These are phyloP conservation scores for Marisa cornuarietis DNA, from an alignment of 1,140 invertebrate genomes.

Conservation along the genomic window DNA sequence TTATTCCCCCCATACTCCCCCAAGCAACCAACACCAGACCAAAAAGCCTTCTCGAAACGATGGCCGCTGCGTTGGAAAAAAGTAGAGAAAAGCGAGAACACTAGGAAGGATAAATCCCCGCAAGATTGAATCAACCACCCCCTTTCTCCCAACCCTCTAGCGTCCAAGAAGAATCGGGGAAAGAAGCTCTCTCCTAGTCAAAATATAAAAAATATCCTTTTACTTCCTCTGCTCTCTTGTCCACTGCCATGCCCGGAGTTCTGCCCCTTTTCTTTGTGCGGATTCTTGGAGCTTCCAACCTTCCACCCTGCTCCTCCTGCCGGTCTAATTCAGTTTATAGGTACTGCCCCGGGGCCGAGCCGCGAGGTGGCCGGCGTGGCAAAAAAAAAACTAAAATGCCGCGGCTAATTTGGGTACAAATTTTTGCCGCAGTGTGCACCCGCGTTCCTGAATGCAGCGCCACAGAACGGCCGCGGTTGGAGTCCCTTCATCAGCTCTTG, in stretches of 20 bases:
- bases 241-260: not conserved
- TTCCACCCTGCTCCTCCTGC: not conserved
- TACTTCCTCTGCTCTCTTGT: not conserved
- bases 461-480: not conserved
- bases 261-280: not conserved
- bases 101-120: conserved; percentile 8
- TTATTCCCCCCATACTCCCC: not conserved
- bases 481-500: not conserved
- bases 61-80: not conserved
- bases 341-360: not conserved
- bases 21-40: not conserved
- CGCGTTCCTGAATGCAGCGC: not conserved
- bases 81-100: conserved; percentile 3
- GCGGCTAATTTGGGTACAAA: conserved; percentile 13
- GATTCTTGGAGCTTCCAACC: not conserved
- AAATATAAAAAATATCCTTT: too few species aligned
- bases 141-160: not conserved
- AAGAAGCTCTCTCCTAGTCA: too few species aligned
- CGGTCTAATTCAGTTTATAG: conserved; percentile 11
- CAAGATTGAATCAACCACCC: conserved; percentile 9
- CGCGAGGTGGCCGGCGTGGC: not conserved
- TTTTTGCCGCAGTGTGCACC: not conserved
- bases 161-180: not conserved
- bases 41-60: not conserved
- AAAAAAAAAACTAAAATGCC: not conserved